phyloP scores from a whole-genome alignment of 2,888 invertebrate species.

The Drosophila subsilvestris region DNA sequence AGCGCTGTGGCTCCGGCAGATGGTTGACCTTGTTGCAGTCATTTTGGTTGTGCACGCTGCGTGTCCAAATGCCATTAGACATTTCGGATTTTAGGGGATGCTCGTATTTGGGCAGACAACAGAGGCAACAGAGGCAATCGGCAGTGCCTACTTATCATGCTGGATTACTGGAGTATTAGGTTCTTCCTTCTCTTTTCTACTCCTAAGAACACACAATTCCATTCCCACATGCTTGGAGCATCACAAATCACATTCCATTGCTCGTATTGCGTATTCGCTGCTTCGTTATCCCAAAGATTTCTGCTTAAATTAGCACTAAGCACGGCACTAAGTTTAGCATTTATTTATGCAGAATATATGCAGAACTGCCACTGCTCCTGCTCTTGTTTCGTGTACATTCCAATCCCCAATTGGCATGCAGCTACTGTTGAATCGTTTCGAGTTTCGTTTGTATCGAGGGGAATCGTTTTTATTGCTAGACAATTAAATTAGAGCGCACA shows the following conservation, averaged over 20 bases:
- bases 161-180: not conserved
- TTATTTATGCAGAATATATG: constrained; percentile 26
- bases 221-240: not conserved
- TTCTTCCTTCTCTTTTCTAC: too few relatives aligned
- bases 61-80: not conserved
- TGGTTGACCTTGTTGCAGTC: constrained; percentile 5
- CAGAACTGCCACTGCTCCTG: not conserved
- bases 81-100: fast-evolving
- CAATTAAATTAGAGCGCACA: constrained; percentile 44
- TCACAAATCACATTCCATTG: not conserved
- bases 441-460: constrained; percentile 2
- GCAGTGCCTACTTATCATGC: not conserved
- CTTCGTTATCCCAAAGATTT: not conserved
- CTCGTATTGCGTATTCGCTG: not conserved
- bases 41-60: not conserved
- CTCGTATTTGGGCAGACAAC: not conserved
- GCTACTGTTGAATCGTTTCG: constrained; percentile 19
- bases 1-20: not conserved
- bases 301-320: constrained; percentile 37
- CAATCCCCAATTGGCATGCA: constrained; percentile 30
- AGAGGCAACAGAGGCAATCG: not conserved
- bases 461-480: constrained; percentile 45
- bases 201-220: not conserved
- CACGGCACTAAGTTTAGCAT: constrained; percentile 12
- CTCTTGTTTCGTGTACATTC: not conserved